Evolutionary conservation across 2,113 vertebrate genomes (phyloP).

Genomic region (Pangasianodon hypophthalmus): DNA sequence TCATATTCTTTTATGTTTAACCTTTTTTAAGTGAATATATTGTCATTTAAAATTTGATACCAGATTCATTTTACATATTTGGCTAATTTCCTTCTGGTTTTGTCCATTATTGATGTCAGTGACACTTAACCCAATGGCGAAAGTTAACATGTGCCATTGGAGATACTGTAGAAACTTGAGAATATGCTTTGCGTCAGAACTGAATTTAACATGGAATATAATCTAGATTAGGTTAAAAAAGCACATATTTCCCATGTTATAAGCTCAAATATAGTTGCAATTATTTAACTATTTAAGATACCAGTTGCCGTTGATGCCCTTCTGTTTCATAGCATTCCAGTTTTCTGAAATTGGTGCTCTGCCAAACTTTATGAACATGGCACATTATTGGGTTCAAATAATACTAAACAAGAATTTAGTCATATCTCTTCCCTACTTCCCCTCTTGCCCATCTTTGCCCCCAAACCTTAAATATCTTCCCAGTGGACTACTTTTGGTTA

Average conservation of each 20-base stretch:
- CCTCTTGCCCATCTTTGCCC: slow-evolving; percentile 57
- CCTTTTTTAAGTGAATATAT: not conserved
- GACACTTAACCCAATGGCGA: not conserved
- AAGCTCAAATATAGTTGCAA: not conserved
- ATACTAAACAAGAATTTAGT: not conserved
- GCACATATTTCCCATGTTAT: not conserved
- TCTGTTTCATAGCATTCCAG: not conserved
- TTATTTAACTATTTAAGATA: not conserved
- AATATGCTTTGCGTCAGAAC: not conserved
- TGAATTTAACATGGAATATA: not conserved
- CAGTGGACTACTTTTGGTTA: slow-evolving; percentile 59
- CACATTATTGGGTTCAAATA: not conserved
- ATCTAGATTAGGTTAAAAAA: not conserved
- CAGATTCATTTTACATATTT: not conserved
- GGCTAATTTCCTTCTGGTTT: not conserved
- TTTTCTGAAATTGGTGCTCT: not conserved
- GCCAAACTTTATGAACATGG: not conserved
- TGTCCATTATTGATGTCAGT: not conserved
- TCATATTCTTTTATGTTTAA: not conserved
- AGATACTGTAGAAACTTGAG: not conserved
- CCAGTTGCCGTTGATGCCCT: not conserved
- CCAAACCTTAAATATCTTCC: too few relatives aligned
- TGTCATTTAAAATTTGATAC: not conserved
- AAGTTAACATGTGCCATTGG: not conserved
- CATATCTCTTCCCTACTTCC: not conserved